phyloP scores from a whole-genome alignment of 2,797 vertebrate genomes.

The Lagorchestes hirsutus region DNA sequence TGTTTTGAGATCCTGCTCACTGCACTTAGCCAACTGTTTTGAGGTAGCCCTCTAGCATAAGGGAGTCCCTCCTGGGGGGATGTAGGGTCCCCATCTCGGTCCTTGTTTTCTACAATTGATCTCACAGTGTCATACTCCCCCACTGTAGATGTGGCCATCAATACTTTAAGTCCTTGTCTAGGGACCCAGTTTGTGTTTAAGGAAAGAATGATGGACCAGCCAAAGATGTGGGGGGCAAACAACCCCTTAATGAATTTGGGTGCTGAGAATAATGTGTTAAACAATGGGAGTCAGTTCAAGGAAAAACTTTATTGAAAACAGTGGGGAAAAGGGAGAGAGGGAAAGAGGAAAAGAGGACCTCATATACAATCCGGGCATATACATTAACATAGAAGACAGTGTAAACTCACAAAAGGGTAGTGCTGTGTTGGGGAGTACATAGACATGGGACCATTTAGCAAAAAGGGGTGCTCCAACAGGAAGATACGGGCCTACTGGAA shows the following conservation, averaged over 20 bases:
- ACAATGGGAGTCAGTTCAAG: neutral
- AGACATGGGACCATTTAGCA: neutral
- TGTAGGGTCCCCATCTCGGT: neutral
- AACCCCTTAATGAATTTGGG: neutral
- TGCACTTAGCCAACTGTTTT: neutral
- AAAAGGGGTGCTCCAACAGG: too few relatives aligned
- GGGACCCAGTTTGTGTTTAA: neutral
- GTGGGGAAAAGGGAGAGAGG: neutral
- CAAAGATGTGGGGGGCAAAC: neutral
- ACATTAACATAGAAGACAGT: neutral
- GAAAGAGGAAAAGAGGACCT: neutral
- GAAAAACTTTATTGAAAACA: neutral
- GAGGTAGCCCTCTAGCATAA: neutral
- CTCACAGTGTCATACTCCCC: neutral
- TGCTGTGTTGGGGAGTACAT: neutral
- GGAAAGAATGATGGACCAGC: neutral
- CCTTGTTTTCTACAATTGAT: neutral
- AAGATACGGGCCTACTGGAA: too few relatives aligned
- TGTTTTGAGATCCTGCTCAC: neutral
- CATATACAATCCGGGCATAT: neutral
- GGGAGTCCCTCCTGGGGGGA: neutral
- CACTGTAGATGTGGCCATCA: neutral
- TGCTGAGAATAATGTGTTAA: neutral
- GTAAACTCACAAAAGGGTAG: neutral
- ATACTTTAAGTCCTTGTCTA: neutral